These are phyloP conservation scores for Apamea monoglypha DNA, from an alignment of 2,888 invertebrate species.

Conservation along the genomic window DNA sequence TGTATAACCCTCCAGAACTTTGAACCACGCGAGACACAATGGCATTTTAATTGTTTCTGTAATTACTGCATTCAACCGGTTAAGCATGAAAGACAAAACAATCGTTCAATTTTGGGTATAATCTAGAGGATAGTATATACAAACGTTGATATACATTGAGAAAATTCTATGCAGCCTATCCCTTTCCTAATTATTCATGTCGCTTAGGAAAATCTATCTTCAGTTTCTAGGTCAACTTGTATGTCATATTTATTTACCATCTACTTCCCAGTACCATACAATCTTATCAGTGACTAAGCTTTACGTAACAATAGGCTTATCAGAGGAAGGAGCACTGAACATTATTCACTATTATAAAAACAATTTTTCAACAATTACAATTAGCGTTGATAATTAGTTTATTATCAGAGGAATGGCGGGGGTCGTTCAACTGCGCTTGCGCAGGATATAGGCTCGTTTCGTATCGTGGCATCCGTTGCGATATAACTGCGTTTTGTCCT, in stretches of 20 bases:
- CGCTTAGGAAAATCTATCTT: slow-evolving; percentile 12
- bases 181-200: slow-evolving; percentile 3
- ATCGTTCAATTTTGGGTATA: not conserved
- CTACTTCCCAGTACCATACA: slow-evolving; percentile 31
- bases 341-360: slow-evolving; percentile 54
- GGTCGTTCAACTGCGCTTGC: slow-evolving; percentile 76
- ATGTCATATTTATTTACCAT: slow-evolving; percentile 26
- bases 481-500: slow-evolving; percentile 72
- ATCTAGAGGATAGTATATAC: not conserved
- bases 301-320: slow-evolving; percentile 53
- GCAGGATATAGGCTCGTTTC: slow-evolving; percentile 80
- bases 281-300: slow-evolving; percentile 58
- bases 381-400: slow-evolving; percentile 74
- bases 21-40: no score
- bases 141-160: not conserved
- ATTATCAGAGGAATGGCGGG: slow-evolving; percentile 72
- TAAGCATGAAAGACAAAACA: not conserved
- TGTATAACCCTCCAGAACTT: no score
- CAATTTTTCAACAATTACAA: slow-evolving; percentile 65
- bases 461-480: slow-evolving; percentile 81
- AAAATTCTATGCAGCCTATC: not conserved
- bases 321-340: slow-evolving; percentile 54
- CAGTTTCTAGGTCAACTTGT: slow-evolving; percentile 10
- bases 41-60: no score
- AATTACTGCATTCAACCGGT: no score